phyloP scores from a whole-genome alignment of 2,797 vertebrate genomes.

The Caiman crocodilus region DNA sequence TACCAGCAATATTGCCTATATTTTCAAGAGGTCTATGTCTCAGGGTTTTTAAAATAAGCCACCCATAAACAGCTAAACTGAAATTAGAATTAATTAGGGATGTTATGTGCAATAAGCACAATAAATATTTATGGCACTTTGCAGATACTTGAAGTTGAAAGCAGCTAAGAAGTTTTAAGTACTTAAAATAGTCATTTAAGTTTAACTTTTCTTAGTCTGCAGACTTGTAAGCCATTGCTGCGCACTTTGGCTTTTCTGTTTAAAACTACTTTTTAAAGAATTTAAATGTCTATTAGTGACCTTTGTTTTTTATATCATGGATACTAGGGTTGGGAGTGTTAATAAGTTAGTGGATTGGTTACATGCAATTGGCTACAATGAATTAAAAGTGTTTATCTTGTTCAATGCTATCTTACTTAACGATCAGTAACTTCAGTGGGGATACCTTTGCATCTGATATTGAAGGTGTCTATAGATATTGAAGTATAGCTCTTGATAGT shows the following conservation, averaged over 20 bases:
- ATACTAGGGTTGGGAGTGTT: not conserved
- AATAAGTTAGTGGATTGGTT: not conserved
- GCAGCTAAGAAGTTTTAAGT: not conserved
- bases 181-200: not conserved
- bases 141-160: slow-evolving; percentile 14
- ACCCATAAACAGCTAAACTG: not conserved
- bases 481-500: not conserved
- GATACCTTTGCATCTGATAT: not conserved
- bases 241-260: not conserved
- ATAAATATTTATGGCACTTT: not conserved
- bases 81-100: not conserved
- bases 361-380: not conserved
- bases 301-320: not conserved
- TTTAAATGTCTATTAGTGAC: not conserved
- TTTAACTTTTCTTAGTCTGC: slow-evolving; percentile 1
- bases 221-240: not conserved
- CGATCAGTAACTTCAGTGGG: not conserved
- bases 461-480: not conserved
- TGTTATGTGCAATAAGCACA: not conserved
- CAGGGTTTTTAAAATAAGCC: slow-evolving; percentile 22
- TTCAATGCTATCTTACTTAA: not conserved
- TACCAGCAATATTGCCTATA: not conserved
- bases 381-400: not conserved
- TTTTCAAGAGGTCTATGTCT: slow-evolving; percentile 27
- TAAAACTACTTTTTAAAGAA: not conserved